Conservation (phyloP, 2,797 vertebrate genomes). For the Poecilia velifera region DNA sequence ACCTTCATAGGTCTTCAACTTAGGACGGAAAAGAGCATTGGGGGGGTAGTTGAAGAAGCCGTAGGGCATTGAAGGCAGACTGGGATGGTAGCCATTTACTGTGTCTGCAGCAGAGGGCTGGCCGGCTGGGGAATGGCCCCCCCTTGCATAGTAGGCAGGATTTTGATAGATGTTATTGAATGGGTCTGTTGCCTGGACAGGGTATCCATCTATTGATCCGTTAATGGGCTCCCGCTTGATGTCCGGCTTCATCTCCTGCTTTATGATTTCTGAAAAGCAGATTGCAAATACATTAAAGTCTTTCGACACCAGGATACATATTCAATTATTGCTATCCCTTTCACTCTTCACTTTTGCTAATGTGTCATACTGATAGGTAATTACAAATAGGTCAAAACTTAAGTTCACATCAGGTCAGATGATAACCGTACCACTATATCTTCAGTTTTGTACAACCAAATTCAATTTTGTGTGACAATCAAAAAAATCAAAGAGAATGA, state of each 20-base stretch:
- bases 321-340: background rate
- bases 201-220: constrained; percentile 90
- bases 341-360: background rate
- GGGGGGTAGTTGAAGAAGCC: constrained; percentile 90
- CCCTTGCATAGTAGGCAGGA: constrained; percentile 96
- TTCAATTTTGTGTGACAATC: background rate
- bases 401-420: background rate
- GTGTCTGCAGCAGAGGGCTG: constrained; percentile 79
- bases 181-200: constrained; percentile 88
- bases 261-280: constrained; percentile 78
- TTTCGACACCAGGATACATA: constrained; percentile 3
- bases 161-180: constrained; percentile 91
- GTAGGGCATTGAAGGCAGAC: constrained; percentile 86
- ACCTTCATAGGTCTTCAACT: constrained; percentile 87
- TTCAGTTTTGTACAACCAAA: background rate
- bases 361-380: background rate
- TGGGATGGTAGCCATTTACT: constrained; percentile 92
- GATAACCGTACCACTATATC: background rate
- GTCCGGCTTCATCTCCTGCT: constrained; percentile 89
- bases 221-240: constrained; percentile 85
- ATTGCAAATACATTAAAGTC: constrained; percentile 15
- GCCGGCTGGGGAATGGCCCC: constrained; percentile 85
- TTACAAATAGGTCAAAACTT: background rate
- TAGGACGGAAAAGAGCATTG: constrained; percentile 89
- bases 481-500: background rate